A percentile compares a stretch with the other conserved stretches of the same genome.
These are phyloP conservation scores for Pycnonotus jocosus DNA, from an alignment of 2,113 vertebrate genomes.

Conservation along the genomic window DNA sequence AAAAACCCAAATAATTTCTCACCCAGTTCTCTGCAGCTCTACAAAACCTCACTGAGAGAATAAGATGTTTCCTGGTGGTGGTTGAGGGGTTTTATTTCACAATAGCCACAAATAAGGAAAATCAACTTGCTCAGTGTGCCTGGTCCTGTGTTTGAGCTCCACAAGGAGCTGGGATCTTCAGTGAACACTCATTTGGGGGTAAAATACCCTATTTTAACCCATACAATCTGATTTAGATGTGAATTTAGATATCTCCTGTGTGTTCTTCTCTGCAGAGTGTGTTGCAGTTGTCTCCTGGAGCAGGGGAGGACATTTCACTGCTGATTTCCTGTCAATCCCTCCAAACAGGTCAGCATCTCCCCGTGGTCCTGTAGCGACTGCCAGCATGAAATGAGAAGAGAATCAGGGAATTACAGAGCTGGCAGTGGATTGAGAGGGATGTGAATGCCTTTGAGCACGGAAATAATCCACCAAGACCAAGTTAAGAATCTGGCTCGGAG, in stretches of 20 bases:
- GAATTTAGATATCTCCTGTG: not conserved
- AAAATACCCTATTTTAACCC: not conserved
- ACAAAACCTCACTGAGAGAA: not conserved
- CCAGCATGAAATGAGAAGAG: not conserved
- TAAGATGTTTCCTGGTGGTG: not conserved
- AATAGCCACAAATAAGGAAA: not conserved
- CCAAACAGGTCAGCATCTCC: not conserved
- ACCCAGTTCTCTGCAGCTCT: not conserved
- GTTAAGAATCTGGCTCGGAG: not conserved
- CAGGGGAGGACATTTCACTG: not conserved
- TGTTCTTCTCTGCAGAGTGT: not conserved
- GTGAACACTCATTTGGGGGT: not conserved
- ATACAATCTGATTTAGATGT: not conserved
- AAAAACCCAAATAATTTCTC: not conserved
- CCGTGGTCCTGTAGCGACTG: not conserved
- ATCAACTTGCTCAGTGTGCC: not conserved
- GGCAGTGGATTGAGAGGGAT: not conserved
- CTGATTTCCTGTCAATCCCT: not conserved
- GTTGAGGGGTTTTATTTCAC: not conserved
- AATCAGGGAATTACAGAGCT: not conserved
- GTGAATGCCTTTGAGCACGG: not conserved
- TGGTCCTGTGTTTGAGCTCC: not conserved
- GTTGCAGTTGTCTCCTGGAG: not conserved
- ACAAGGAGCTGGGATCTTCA: not conserved
- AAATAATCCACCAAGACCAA: not conserved